phyloP scores from a whole-genome alignment of 1,140 invertebrate species.

The Cotesia glomerata region DNA sequence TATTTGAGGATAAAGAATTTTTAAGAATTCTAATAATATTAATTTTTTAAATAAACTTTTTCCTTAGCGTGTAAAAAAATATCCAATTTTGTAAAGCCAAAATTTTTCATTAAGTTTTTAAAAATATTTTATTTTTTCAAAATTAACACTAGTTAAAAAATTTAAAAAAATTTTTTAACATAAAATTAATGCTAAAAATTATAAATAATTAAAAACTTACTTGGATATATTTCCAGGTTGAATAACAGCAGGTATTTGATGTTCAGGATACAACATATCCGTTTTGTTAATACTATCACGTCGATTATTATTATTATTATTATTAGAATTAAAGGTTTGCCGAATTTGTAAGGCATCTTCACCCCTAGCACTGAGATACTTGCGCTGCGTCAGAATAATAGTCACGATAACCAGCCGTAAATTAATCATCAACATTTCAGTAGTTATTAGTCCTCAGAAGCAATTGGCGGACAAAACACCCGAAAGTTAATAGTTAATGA shows the following conservation, averaged over 20 bases:
- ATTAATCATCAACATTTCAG: conserved; percentile 9
- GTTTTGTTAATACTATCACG: conserved; percentile 52
- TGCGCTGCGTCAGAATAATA: conserved; percentile 14
- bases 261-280: conserved; percentile 57
- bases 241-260: conserved; percentile 56
- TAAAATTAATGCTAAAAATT: background rate
- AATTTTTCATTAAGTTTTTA: too few species aligned
- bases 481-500: too few species aligned
- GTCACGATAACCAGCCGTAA: conserved; percentile 12
- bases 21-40: too few species aligned
- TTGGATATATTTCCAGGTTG: conserved; percentile 56
- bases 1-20: too few species aligned
- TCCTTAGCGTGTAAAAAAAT: too few species aligned
- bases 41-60: too few species aligned
- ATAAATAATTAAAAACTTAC: conserved; percentile 46
- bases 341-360: conserved; percentile 29
- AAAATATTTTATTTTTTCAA: too few species aligned
- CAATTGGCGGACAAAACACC: background rate
- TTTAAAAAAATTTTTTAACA: background rate
- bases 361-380: conserved; percentile 28
- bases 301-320: background rate
- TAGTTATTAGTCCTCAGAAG: background rate
- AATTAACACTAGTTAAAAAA: too few species aligned
- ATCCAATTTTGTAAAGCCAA: too few species aligned
- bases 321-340: conserved; percentile 15